These are phyloP conservation scores for Geophilus truncorum DNA, from an alignment of 2,888 invertebrate genomes.

Conservation along the genomic window DNA sequence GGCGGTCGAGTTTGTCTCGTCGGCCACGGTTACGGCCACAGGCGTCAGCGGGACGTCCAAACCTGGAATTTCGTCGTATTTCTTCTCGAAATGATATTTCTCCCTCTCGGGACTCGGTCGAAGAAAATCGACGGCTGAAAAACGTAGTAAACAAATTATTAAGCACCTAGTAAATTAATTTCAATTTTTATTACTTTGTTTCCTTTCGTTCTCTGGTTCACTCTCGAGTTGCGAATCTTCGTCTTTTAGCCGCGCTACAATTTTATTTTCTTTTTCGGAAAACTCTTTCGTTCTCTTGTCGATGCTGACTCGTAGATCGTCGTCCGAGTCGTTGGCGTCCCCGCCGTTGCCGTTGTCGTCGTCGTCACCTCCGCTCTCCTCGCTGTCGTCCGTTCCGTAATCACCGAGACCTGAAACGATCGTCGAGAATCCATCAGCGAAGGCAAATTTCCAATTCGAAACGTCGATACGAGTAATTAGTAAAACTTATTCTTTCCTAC, in stretches of 20 bases:
- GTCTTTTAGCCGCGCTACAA: constrained; percentile 31
- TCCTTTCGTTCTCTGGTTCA: neutral
- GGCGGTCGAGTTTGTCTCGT: neutral
- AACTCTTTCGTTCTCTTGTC: constrained; percentile 38
- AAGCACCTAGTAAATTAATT: neutral
- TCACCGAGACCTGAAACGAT: constrained; percentile 68
- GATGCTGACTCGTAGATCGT: constrained; percentile 60
- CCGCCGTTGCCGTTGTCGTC: constrained; percentile 40
- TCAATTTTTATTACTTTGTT: neutral
- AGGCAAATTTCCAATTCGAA: neutral
- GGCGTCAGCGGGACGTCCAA: neutral
- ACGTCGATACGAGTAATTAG: neutral
- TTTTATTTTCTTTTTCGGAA: constrained; percentile 39
- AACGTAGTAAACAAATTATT: too few relatives aligned
- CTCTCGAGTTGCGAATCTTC: neutral
- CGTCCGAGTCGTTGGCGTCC: constrained; percentile 59
- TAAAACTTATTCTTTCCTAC: too few relatives aligned
- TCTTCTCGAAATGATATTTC: constrained; percentile 37
- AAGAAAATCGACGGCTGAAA: neutral
- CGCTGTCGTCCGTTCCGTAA: constrained; percentile 51
- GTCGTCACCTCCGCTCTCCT: constrained; percentile 45
- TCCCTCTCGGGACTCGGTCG: constrained; percentile 33
- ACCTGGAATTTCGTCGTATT: constrained; percentile 36
- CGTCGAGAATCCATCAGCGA: constrained; percentile 34
- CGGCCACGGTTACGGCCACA: neutral